Evolutionary conservation across 1,140 invertebrate species (phyloP), one percentile per base, ranked within the genome.

Genomic region (Leptoteleia sp.): DNA sequence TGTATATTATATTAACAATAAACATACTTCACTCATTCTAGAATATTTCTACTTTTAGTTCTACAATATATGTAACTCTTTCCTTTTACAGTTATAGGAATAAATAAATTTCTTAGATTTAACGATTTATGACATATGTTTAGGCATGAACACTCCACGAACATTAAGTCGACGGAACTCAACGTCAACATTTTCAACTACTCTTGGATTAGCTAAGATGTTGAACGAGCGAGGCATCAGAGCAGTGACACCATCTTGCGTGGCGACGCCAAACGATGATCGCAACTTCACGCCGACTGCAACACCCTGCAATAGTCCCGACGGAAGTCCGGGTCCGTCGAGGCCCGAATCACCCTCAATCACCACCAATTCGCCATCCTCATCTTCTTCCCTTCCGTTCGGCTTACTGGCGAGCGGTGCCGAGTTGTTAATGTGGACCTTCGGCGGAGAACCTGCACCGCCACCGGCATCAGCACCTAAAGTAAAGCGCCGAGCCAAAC

Each of bases 251-350:
- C 92, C 92, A 42, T 94, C 92, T 13, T 91, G 92, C 11, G 85
- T 93, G 0, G 91, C 92, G 27, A 94, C 94, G 0, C 94, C 94
- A 0, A 92, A 91, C 68, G 93, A 91, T 3, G 84, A 88, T 1
- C 89, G 89, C 1, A 94, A 93, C 79, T 92, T 92, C 71, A 93
- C 93, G 1, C 94, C 95, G 3, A 96, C 95, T 0, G 93, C 95
- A 0, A 96, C 95, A 9, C 96, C 96, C 1, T 95, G 94, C 57
- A 96, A 96, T 72, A 95, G 93, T 88, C 93, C 94, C 1, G 92
- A 93, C 84, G 90, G 91, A 72, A 89, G 91, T 84, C 89, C 91
- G 9, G 87, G 88, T 2, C 87, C 92, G 62, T 91, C 94, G 19
- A 83, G 93, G 79, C 87, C 92, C 62, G 86, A 90, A 70, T 91